Evolutionary conservation across 2,113 vertebrate species (phyloP).

Genomic region (Amia ocellicauda): DNA sequence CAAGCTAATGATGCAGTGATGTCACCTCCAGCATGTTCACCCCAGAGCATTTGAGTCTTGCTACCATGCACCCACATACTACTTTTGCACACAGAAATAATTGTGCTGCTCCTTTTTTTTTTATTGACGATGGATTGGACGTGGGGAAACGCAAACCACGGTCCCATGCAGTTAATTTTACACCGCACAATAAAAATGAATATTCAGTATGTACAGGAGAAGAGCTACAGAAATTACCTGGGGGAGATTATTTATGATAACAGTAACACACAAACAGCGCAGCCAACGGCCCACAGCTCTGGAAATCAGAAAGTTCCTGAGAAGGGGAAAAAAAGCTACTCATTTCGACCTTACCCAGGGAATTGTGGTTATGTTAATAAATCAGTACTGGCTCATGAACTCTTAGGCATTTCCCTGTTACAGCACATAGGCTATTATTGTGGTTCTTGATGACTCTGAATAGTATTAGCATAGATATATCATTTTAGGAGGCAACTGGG

Average conservation of each 20-base stretch:
- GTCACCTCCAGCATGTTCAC: constrained; percentile 6
- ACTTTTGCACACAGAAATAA: neutral
- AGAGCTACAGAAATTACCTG: neutral
- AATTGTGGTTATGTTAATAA: neutral
- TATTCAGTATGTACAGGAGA: neutral
- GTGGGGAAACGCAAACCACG: neutral
- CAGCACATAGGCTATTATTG: neutral
- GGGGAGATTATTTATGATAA: neutral
- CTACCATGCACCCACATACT: neutral
- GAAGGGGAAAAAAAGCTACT: neutral
- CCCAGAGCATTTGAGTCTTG: neutral
- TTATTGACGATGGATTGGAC: neutral
- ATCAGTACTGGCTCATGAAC: neutral
- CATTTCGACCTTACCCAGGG: neutral
- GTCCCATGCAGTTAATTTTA: neutral
- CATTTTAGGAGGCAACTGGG: no score
- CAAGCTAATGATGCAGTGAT: constrained; percentile 13
- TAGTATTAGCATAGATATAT: no score
- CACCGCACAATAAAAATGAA: neutral
- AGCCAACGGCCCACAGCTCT: neutral
- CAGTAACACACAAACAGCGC: neutral
- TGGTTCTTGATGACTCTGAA: neutral
- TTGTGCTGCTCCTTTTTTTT: neutral
- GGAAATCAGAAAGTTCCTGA: neutral
- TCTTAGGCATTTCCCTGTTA: neutral